Evolutionary conservation across 2,113 vertebrate genomes (phyloP), one percentile per base, ranked within the genome.

Genomic region (Petaurus breviceps): DNA sequence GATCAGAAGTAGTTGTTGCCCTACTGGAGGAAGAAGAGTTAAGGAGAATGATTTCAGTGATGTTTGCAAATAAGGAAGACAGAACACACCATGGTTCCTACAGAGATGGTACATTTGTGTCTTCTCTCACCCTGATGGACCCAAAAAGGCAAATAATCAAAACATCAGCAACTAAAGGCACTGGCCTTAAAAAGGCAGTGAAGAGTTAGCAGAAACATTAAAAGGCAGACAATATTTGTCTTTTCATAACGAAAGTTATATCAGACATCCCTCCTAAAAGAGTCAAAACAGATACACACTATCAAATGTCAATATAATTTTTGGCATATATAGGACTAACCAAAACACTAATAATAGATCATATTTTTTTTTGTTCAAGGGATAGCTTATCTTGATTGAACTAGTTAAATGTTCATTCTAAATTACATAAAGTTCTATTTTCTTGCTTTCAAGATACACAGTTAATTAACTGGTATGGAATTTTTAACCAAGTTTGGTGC

Each of bases 11-110:
- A 92, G 99, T 99, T 94, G 99, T 99, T 94, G 99, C 99, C 91
- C 99, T 99, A 99, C 97, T 99, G 97, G 99, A 99, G 99, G 99
- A 99, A 96, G 99, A 99, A 94, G 99, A 99, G 97, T 97, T 99
- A 97, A 99, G 99, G 98, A 99, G 99, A 98, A 99, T 99, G 10
- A 99, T 99, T 98, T 98, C 99, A 96, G 99, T 99, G 96, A 99
- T 99, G 91, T 99, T 99, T 98, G 99, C 99, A 52, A 99, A 99
- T 97, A 99, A 99, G 95, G 99, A 99, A 98, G 99, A 99, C 99
- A 99, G 99, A 99, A 91, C 99, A 99, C 97, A 99, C 99, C 1
- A 99, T 99, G 99, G 99, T 99, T 1, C 99, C 99, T 84, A 99
- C 99, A 6, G 99, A 99, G 98, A 99, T 99, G 98, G 99, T 99